Base-by-base conservation (phyloP, 2,797 vertebrate genomes). In the Nyctalus aviator region DNA sequence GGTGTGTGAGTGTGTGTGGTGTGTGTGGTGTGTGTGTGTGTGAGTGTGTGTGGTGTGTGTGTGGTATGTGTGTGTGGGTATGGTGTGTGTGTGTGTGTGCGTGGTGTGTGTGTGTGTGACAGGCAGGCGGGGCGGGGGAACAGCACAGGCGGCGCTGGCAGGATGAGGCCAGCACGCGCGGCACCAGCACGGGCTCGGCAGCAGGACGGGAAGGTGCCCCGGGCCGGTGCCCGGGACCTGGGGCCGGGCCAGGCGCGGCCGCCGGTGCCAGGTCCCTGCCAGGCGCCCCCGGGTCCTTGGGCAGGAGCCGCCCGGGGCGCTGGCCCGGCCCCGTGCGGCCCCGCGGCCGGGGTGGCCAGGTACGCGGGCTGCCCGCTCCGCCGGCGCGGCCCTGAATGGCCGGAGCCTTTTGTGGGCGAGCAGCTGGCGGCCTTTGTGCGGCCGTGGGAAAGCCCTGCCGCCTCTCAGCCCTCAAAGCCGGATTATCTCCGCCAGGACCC, bases 371-470 rank as follows among this genome's bases (percentile, higher is more conserved):
- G 72, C 94, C 93, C 97, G 10, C 97, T 11, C 9, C 44, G 44
- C 98, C 50, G 96, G 96, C 71, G 4, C 32, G 85, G 85, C 84
- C 83, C 69, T 98, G 98, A 98, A 98, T 97, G 97, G 97, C 97
- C 90, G 95, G 95, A 95, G 97, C 95, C 97, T 95, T 95, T 94
- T 72, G 73, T 97, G 88, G 95, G 96, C 66, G 95, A 97, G 98
- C 98, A 98, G 98, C 98, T 98, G 98, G 98, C 96, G 95, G 97
- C 97, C 98, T 98, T 98, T 98, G 98, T 98, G 98, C 96, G 97
- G 97, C 98, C 98, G 98, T 98, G 98, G 98, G 98, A 98, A 98
- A 98, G 98, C 97, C 97, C 97, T 88, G 97, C 96, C 97, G 96
- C 97, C 57, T 98, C 98, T 98, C 98, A 97, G 97, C 96, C 96